Evolutionary conservation across 2,113 vertebrate genomes (phyloP).

Genomic region (Rhinogobius similis): DNA sequence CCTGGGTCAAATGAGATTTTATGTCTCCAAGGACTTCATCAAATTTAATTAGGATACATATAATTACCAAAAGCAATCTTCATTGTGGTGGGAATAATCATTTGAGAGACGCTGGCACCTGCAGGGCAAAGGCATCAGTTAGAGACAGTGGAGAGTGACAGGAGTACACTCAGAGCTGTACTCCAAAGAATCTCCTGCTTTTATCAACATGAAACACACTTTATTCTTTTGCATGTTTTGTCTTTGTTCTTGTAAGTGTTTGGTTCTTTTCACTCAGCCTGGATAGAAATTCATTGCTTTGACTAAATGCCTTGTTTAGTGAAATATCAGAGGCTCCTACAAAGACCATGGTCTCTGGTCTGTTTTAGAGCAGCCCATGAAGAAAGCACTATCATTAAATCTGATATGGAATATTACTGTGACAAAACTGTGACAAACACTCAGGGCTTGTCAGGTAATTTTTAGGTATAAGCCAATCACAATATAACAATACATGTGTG

Average conservation of each 20-base stretch:
- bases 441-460: too few relatives aligned
- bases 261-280: background rate
- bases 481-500: too few relatives aligned
- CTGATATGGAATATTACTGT: too few relatives aligned
- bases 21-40: constrained; percentile 74
- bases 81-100: constrained; percentile 75
- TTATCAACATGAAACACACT: background rate
- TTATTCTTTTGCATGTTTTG: background rate
- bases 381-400: too few relatives aligned
- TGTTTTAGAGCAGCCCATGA: background rate
- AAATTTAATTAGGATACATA: constrained; percentile 82
- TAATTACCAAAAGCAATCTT: constrained; percentile 83
- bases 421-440: too few relatives aligned
- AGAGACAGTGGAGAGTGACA: constrained; percentile 58
- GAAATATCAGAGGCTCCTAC: too few relatives aligned
- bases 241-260: background rate
- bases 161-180: constrained; percentile 45
- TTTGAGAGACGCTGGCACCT: constrained; percentile 71
- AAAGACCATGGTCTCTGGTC: too few relatives aligned
- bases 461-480: too few relatives aligned
- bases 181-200: constrained; percentile 32
- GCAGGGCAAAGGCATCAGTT: constrained; percentile 70
- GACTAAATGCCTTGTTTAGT: background rate
- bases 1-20: constrained; percentile 77
- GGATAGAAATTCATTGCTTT: background rate